A percentile compares a stretch with the other conserved stretches of the same genome.
Evolutionary conservation across 1,140 invertebrate species (phyloP).

Genomic region (Euborellia annulipes): DNA sequence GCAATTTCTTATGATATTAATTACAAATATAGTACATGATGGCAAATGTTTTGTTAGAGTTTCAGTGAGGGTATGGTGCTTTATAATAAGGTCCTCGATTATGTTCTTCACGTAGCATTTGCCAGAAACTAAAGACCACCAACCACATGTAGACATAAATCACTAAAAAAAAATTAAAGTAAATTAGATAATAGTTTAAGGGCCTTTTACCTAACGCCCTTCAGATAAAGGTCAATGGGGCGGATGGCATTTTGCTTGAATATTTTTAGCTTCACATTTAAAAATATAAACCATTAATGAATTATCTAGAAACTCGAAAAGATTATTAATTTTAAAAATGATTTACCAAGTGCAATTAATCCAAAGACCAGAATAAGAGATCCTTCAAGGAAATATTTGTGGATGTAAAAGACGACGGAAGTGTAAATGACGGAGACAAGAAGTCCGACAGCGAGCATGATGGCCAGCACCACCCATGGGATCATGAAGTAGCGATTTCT

Average conservation of each 20-base stretch:
- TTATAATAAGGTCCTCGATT: conserved; percentile 31
- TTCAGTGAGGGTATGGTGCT: not conserved
- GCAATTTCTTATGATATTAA: no score
- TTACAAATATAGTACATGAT: no score
- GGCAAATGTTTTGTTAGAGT: no score
- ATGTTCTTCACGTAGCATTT: conserved; percentile 45
- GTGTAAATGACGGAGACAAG: conserved; percentile 61
- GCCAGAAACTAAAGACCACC: conserved; percentile 62
- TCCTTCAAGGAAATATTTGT: conserved; percentile 33
- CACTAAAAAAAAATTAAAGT: conserved; percentile 42
- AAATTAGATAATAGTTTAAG: no score
- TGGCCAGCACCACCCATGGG: conserved; percentile 61
- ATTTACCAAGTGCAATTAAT: conserved; percentile 41
- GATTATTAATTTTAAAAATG: no score
- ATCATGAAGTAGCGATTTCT: conserved; percentile 62
- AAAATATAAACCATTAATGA: no score
- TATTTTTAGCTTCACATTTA: no score
- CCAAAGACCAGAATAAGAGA: conserved; percentile 43
- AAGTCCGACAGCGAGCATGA: conserved; percentile 54
- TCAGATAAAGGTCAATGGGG: no score
- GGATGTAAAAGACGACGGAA: conserved; percentile 48
- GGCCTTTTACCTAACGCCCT: no score
- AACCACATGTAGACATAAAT: conserved; percentile 56
- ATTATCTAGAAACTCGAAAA: no score
- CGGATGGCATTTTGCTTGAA: no score